phyloP scores from a whole-genome alignment of 2,888 invertebrate genomes.

The Glyphotaelius pellucidus region DNA sequence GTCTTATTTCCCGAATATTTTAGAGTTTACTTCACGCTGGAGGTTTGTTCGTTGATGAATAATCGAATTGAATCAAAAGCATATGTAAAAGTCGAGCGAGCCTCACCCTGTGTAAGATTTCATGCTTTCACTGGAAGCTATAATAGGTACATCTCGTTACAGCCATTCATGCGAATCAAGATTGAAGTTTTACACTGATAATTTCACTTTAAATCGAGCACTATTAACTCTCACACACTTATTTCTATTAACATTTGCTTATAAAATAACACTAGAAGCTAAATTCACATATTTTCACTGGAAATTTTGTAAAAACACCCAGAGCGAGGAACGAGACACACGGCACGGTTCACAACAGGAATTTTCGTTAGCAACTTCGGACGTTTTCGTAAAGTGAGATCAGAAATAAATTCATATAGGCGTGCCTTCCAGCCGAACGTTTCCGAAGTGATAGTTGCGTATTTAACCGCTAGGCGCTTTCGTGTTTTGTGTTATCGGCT shows the following conservation, averaged over 20 bases:
- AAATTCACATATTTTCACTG: constrained; percentile 60
- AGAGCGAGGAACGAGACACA: constrained; percentile 73
- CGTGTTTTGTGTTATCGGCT: background rate
- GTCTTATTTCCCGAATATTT: constrained; percentile 7
- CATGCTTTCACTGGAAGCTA: constrained; percentile 63
- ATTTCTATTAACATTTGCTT: constrained; percentile 34
- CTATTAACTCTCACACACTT: constrained; percentile 46
- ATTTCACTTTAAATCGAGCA: constrained; percentile 56
- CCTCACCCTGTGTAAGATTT: constrained; percentile 63
- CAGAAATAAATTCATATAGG: constrained; percentile 61
- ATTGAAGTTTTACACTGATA: constrained; percentile 54
- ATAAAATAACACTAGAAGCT: constrained; percentile 54
- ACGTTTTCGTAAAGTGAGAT: constrained; percentile 62
- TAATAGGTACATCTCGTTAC: constrained; percentile 53
- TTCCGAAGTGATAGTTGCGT: constrained; percentile 46
- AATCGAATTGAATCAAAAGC: constrained; percentile 59
- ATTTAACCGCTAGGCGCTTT: constrained; percentile 4
- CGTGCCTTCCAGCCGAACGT: constrained; percentile 62
- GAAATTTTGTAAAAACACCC: constrained; percentile 64
- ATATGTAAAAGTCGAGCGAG: constrained; percentile 53
- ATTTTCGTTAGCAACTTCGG: constrained; percentile 63
- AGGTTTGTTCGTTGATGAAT: constrained; percentile 55
- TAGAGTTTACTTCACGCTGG: constrained; percentile 32
- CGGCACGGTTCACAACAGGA: constrained; percentile 53
- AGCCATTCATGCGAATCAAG: constrained; percentile 58